phyloP scores from a whole-genome alignment of 2,888 invertebrate species.

The Abrostola tripartita region DNA sequence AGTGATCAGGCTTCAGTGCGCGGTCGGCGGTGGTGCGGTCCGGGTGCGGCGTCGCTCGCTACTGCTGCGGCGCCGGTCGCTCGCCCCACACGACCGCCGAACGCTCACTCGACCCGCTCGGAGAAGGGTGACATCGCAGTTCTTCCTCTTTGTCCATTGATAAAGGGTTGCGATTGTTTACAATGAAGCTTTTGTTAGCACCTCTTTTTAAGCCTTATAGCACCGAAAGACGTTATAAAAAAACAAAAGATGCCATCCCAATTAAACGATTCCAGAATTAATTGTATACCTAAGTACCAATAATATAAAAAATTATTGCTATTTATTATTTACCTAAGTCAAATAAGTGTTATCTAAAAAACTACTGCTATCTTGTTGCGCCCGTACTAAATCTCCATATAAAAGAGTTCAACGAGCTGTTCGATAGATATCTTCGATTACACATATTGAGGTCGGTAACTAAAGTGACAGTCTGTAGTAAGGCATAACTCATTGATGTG shows the following conservation, averaged over 20 bases:
- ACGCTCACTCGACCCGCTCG: constrained; percentile 70
- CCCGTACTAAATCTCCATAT: constrained; percentile 29
- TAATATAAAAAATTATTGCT: no score
- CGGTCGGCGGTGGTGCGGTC: constrained; percentile 80
- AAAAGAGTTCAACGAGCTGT: constrained; percentile 56
- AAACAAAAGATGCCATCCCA: not conserved
- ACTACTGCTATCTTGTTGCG: not conserved
- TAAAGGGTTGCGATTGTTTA: constrained; percentile 78
- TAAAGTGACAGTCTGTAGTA: constrained; percentile 44
- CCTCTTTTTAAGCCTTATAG: constrained; percentile 55
- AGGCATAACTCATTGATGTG: constrained; percentile 40
- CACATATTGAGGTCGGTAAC: constrained; percentile 46
- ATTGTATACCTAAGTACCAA: no score
- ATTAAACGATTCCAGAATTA: not conserved
- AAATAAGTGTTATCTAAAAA: not conserved
- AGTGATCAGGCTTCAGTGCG: constrained; percentile 60
- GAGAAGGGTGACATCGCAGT: constrained; percentile 84
- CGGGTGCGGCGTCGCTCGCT: constrained; percentile 82
- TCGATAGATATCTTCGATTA: constrained; percentile 19
- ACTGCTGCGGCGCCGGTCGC: constrained; percentile 77
- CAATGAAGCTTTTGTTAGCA: constrained; percentile 59
- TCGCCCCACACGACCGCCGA: constrained; percentile 68
- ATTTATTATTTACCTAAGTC: no score
- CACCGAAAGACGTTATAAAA: constrained; percentile 9
- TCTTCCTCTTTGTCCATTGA: constrained; percentile 78